Percentiles rank a stretch among this genome's conserved stretches.
phyloP scores from a whole-genome alignment of 2,797 vertebrate species.

The Acomys russatus region DNA sequence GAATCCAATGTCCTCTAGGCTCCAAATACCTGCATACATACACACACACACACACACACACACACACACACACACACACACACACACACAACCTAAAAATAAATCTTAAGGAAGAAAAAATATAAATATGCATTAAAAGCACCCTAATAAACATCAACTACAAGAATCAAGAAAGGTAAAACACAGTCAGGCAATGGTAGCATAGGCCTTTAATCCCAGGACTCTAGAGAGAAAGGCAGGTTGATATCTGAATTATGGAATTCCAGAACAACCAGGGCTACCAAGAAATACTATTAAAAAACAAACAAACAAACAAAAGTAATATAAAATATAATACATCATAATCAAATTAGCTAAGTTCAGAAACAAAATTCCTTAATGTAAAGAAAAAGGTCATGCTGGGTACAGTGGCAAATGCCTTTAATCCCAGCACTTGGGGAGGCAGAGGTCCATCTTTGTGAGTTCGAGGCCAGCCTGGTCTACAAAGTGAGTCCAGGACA shows the following conservation, averaged over 20 bases:
- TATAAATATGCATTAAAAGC: not conserved
- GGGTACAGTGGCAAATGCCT: too few species aligned
- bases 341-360: not conserved
- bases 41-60: not conserved
- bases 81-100: not conserved
- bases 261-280: not conserved
- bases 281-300: not conserved
- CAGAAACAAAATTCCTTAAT: not conserved
- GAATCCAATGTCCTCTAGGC: not conserved
- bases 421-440: too few species aligned
- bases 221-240: not conserved
- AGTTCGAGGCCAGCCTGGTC: too few species aligned
- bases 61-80: not conserved
- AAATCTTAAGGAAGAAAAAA: not conserved
- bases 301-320: not conserved
- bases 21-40: not conserved
- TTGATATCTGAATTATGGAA: not conserved
- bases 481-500: too few species aligned
- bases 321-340: too few species aligned
- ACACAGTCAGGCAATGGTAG: not conserved
- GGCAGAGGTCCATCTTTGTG: too few species aligned
- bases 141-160: not conserved
- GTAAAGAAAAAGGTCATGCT: not conserved
- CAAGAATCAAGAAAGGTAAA: not conserved
- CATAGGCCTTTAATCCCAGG: not conserved